Conservation (phyloP, 2,888 invertebrate species). For the Apodemia zela region DNA sequence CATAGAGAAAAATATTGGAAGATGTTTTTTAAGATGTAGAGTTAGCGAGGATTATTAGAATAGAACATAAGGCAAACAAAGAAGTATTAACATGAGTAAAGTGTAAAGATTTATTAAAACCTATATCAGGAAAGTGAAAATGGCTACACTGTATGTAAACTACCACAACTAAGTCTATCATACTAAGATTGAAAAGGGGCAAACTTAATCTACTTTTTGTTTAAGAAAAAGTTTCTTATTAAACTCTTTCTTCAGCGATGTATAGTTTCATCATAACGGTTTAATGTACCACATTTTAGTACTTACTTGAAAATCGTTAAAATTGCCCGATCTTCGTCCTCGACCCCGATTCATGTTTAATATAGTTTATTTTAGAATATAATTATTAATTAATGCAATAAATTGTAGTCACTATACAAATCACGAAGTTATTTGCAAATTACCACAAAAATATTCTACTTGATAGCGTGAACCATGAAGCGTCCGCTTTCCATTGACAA, state of each 20-base stretch:
- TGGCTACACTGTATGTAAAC: constrained; percentile 1
- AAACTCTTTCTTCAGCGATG: neutral
- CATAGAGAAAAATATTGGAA: neutral
- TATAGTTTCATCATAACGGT: neutral
- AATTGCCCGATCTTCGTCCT: constrained; percentile 5
- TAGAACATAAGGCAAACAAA: neutral
- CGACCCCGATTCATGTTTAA: neutral
- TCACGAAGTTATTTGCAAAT: neutral
- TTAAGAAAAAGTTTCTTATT: neutral
- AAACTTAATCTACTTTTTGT: neutral
- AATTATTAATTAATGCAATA: neutral
- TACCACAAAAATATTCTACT: neutral
- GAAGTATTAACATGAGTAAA: neutral
- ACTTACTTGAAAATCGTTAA: constrained; percentile 3
- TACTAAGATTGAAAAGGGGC: neutral
- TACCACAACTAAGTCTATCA: neutral
- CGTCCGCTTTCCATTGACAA: too few relatives aligned
- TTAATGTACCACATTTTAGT: neutral
- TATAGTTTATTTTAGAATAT: neutral
- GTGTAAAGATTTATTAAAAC: neutral
- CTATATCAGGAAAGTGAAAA: neutral
- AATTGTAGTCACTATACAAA: neutral
- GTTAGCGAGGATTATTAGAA: neutral
- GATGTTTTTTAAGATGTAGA: neutral
- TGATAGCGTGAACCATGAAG: neutral